These are phyloP conservation scores for Rhincodon typus DNA, from an alignment of 2,797 vertebrate species.

Conservation along the genomic window DNA sequence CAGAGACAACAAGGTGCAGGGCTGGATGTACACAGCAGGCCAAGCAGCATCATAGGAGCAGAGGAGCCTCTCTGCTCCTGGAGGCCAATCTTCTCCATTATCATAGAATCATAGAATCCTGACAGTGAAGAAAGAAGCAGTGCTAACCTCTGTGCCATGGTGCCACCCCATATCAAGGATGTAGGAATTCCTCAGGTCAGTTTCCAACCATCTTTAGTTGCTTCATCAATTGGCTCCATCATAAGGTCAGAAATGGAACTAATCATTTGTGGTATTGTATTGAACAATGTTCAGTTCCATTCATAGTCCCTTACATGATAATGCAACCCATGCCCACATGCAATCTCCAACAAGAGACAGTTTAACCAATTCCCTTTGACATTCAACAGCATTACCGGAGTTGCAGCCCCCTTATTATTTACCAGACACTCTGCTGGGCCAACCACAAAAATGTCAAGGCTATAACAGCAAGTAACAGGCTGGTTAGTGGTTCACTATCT, in stretches of 20 bases:
- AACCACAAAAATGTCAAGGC: neutral
- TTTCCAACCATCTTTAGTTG: neutral
- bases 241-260: neutral
- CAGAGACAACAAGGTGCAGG: too few species aligned
- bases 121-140: too few species aligned
- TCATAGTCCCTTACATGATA: neutral
- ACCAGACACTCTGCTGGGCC: neutral
- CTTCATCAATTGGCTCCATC: neutral
- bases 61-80: too few species aligned
- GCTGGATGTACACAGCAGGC: too few species aligned
- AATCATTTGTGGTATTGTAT: neutral
- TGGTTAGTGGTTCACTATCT: neutral
- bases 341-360: neutral
- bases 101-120: too few species aligned
- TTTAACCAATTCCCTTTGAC: neutral
- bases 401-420: too few species aligned
- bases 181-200: neutral
- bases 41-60: too few species aligned
- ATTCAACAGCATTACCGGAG: neutral
- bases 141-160: too few species aligned
- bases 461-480: neutral
- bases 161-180: too few species aligned
- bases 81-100: neutral
- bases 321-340: neutral
- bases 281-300: neutral